These are phyloP conservation scores for Physella acuta DNA, from an alignment of 1,140 invertebrate species.

Conservation along the genomic window DNA sequence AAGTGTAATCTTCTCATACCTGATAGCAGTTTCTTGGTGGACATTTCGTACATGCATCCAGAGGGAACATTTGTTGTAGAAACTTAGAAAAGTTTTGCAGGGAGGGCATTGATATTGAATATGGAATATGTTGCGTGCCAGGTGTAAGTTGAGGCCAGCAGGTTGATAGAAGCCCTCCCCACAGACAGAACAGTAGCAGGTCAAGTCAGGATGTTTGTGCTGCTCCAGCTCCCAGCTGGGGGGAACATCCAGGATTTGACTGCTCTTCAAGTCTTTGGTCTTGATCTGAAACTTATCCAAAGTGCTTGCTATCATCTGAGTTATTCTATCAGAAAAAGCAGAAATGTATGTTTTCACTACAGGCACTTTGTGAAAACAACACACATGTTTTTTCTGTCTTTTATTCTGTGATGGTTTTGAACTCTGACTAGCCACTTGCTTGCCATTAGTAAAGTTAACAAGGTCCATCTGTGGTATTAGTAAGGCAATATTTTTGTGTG, in stretches of 20 bases:
- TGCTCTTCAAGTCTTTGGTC: neutral
- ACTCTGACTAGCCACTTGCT: too few relatives aligned
- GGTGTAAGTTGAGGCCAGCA: constrained; percentile 7
- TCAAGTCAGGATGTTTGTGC: neutral
- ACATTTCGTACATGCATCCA: constrained; percentile 6
- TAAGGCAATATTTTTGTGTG: too few relatives aligned
- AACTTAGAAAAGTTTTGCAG: neutral
- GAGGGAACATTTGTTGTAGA: constrained; percentile 24
- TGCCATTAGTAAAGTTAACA: too few relatives aligned
- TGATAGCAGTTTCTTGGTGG: neutral
- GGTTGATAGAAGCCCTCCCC: constrained; percentile 2
- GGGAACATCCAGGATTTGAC: neutral
- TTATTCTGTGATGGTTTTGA: too few relatives aligned
- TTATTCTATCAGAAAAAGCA: neutral
- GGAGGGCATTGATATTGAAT: neutral
- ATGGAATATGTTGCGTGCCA: neutral
- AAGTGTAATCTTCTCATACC: too few relatives aligned
- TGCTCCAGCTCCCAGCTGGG: too few relatives aligned
- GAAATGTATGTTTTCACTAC: too few relatives aligned
- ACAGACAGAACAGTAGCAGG: constrained; percentile 3
- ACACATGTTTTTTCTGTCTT: too few relatives aligned
- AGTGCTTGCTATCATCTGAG: neutral
- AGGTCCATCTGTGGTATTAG: too few relatives aligned
- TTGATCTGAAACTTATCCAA: neutral
- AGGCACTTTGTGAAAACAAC: too few relatives aligned